Conservation (phyloP, 2,888 invertebrate genomes). For the Glyphotaelius pellucidus region DNA sequence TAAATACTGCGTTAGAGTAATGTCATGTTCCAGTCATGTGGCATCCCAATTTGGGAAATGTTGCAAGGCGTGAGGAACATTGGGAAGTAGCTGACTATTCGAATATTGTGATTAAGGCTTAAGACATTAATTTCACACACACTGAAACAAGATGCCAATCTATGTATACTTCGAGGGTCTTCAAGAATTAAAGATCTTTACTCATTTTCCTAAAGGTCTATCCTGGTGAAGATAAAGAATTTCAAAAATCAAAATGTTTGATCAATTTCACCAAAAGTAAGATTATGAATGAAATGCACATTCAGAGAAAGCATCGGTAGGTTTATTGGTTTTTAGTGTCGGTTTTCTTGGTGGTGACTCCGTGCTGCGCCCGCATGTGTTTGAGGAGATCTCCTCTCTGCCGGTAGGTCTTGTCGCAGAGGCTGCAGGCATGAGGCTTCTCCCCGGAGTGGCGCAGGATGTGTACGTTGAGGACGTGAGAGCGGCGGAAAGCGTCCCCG, state of each 20-base stretch:
- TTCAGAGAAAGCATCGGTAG: background rate
- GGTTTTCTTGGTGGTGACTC: slow-evolving; percentile 31
- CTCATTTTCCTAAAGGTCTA: too few species aligned
- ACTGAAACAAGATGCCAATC: background rate
- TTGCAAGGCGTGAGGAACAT: background rate
- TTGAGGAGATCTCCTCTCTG: slow-evolving; percentile 55
- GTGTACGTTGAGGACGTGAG: slow-evolving; percentile 46
- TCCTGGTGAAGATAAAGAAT: too few species aligned
- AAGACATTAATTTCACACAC: background rate
- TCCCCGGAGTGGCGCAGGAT: slow-evolving; percentile 51
- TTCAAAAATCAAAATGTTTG: too few species aligned
- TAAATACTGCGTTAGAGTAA: too few species aligned
- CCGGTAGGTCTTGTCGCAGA: slow-evolving; percentile 53
- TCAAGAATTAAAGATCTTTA: too few species aligned
- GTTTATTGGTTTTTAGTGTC: slow-evolving; percentile 10
- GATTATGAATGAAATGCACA: background rate
- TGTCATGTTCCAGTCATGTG: background rate
- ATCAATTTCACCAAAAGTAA: too few species aligned
- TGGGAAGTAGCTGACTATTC: background rate
- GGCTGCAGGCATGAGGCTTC: slow-evolving; percentile 48
- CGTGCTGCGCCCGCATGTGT: slow-evolving; percentile 32
- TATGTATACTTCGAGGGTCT: too few species aligned
- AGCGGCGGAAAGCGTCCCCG: slow-evolving; percentile 46
- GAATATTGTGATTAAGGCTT: background rate
- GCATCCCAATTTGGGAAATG: background rate